A percentile compares a stretch with the other conserved stretches of the same genome.
Conservation (phyloP, 2,797 vertebrate species). For the Bucorvus abyssinicus region DNA sequence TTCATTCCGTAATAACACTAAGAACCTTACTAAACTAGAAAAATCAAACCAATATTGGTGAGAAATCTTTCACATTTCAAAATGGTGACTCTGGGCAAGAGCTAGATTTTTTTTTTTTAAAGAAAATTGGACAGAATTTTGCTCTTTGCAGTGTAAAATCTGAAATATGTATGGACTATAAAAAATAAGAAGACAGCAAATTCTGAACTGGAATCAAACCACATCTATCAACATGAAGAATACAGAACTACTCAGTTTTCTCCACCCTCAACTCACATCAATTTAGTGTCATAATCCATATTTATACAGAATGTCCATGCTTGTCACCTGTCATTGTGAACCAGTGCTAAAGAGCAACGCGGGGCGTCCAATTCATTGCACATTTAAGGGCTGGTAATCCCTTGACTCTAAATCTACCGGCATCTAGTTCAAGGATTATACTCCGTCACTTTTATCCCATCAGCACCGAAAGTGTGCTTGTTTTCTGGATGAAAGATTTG, state of each 20-base stretch:
- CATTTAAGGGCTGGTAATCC: neutral
- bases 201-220: neutral
- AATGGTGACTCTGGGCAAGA: neutral
- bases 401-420: neutral
- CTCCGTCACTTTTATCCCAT: neutral
- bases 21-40: neutral
- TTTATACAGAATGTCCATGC: neutral
- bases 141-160: neutral
- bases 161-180: neutral
- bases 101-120: neutral
- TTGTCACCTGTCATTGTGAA: slow-evolving; percentile 3
- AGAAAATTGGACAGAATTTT: neutral
- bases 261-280: neutral
- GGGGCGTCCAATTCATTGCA: neutral
- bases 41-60: neutral
- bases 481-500: slow-evolving; percentile 54
- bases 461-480: slow-evolving; percentile 27
- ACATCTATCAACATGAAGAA: neutral
- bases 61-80: neutral
- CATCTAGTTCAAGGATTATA: neutral
- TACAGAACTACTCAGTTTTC: neutral
- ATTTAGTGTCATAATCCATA: neutral
- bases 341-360: neutral
- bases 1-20: neutral
- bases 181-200: neutral